These are phyloP conservation scores for Andrena trimmerana DNA, from an alignment of 2,888 invertebrate species.

Conservation along the genomic window DNA sequence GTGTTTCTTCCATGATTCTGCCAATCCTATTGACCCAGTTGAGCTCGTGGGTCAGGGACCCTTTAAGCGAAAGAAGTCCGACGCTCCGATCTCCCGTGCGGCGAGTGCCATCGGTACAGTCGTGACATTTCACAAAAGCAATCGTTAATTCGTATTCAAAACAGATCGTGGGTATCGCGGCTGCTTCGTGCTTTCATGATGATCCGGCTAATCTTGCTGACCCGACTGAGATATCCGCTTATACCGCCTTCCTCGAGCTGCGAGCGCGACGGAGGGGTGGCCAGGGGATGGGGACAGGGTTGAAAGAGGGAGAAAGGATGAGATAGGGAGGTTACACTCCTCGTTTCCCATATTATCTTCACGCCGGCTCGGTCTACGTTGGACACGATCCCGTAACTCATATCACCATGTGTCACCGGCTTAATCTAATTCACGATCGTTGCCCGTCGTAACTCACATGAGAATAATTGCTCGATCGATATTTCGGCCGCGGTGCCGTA, in stretches of 20 bases:
- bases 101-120: not conserved
- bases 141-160: conserved; percentile 69
- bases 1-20: conserved; percentile 65
- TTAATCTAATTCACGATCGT: conserved; percentile 82
- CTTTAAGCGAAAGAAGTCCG: conserved; percentile 22
- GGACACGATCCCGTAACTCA: conserved; percentile 77
- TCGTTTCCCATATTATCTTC: conserved; percentile 69
- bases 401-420: conserved; percentile 82
- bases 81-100: not conserved
- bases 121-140: conserved; percentile 52
- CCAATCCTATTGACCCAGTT: conserved; percentile 68
- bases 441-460: conserved; percentile 80
- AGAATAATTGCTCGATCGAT: conserved; percentile 82
- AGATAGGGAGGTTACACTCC: conserved; percentile 58
- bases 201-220: conserved; percentile 67
- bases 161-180: conserved; percentile 53
- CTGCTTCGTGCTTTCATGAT: conserved; percentile 63
- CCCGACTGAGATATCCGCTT: conserved; percentile 57
- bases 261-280: conserved; percentile 10
- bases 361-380: conserved; percentile 58
- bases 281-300: conserved; percentile 21
- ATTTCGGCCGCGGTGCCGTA: conserved; percentile 75
- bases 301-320: conserved; percentile 59
- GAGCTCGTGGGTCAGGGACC: conserved; percentile 1
- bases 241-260: conserved; percentile 32